Evolutionary conservation across 2,888 invertebrate species (phyloP), one percentile per base, ranked within the genome.

Genomic region (Oligia strigilis): DNA sequence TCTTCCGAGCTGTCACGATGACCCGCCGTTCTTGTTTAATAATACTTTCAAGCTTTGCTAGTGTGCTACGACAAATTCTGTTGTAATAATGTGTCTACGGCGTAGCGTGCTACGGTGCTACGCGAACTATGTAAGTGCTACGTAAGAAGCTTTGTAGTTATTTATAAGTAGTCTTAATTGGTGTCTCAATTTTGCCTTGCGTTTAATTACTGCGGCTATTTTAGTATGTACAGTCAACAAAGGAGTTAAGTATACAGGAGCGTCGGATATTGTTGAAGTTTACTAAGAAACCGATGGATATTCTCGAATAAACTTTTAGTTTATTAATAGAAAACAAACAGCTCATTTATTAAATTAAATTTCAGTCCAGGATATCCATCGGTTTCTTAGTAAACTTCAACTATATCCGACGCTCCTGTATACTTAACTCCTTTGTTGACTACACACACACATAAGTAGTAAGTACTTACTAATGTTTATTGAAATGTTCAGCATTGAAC

Each of bases 1-100:
- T 93, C 93, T 93, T 92, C 87, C 84, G 87, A 93, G 93, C 91
- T 92, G 92, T 92, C 91, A 89, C 90, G 90, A 92, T 93, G 94
- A 92, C 94, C 93, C 89, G 90, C 87, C 91, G 90, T 94, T 76
- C 71, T 80, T 78, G 83, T 93, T 66, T 94, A 95, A 93, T 93
- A 94, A 94, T 93, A 94, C 91, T 92, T 91, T 91, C 91, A 89
- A 92, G 76, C 55, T 70, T 46, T 29, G 91, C 85, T 90, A 89
- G 91, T 90, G 82, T 81, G 86, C 87, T 91, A 89, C 86, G 80
- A 90, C 91, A 89, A 85, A 90, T 90, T 90, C 86, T 77, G 80
- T 85, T 82, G 88, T 88, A 82, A 80, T 83, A 87, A 90, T 90
- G 88, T 85, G 88, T 87, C 92, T 92, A 92, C 90, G 90, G 79